Conservation (phyloP, 2,797 vertebrate genomes). For the Denticeps clupeoides region DNA sequence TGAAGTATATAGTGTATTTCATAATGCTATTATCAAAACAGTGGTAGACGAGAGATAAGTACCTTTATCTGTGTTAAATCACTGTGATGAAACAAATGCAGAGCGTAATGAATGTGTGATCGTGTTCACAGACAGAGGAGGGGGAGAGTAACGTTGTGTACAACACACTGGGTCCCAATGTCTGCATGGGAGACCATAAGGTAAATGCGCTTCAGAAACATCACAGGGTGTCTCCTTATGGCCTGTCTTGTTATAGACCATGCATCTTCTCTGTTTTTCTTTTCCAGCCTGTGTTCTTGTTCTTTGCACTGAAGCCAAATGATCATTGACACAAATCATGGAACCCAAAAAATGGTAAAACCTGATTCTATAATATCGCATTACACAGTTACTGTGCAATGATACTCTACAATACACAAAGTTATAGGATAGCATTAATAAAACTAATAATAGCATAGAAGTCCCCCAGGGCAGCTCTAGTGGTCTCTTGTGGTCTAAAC, state of each 20-base stretch:
- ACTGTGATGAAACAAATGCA: too few species aligned
- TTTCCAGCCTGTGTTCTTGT: slow-evolving; percentile 62
- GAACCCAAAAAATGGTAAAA: too few species aligned
- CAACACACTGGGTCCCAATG: slow-evolving; percentile 59
- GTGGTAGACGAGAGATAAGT: too few species aligned
- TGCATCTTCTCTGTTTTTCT: slow-evolving; percentile 17
- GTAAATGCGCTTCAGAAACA: slow-evolving; percentile 32
- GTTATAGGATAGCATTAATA: not conserved
- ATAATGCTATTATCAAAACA: too few species aligned
- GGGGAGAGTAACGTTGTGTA: slow-evolving; percentile 44
- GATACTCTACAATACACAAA: too few species aligned
- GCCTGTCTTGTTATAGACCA: not conserved
- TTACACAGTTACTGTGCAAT: too few species aligned
- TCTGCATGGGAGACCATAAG: slow-evolving; percentile 80
- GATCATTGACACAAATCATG: slow-evolving; percentile 38
- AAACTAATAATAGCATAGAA: slow-evolving; percentile 31
- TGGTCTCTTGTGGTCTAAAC: too few species aligned
- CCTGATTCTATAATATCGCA: too few species aligned
- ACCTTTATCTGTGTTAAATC: too few species aligned
- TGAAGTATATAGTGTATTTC: too few species aligned
- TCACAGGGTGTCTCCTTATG: not conserved
- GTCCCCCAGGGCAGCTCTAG: slow-evolving; percentile 31
- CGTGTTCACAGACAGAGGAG: slow-evolving; percentile 40
- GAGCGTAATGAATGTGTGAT: not conserved
- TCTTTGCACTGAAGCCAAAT: slow-evolving; percentile 57